These are phyloP conservation scores for Drosophila sp. DNA, from an alignment of 1,140 invertebrate genomes.

Conservation along the genomic window DNA sequence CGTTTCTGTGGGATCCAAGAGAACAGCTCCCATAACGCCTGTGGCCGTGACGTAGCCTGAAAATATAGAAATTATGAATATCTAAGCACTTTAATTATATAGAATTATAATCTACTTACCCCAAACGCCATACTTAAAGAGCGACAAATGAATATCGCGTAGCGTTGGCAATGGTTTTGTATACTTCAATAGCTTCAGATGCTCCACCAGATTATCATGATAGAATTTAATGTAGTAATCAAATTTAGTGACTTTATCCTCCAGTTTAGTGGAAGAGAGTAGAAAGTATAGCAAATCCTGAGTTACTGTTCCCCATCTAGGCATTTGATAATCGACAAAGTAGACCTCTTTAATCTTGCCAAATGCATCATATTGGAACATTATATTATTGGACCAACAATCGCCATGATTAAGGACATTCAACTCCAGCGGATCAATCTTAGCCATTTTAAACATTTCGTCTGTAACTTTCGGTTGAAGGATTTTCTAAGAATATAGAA, in stretches of 20 bases:
- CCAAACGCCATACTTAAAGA: constrained; percentile 57
- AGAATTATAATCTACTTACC: constrained; percentile 38
- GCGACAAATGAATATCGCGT: constrained; percentile 53
- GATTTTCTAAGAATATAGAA: constrained; percentile 19
- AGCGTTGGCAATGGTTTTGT: constrained; percentile 55
- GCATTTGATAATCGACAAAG: constrained; percentile 67
- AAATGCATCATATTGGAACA: constrained; percentile 85
- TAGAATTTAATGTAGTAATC: constrained; percentile 73
- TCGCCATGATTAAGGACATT: constrained; percentile 87
- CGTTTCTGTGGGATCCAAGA: constrained; percentile 64
- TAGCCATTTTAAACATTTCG: constrained; percentile 33
- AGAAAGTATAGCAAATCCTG: constrained; percentile 69
- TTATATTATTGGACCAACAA: constrained; percentile 84
- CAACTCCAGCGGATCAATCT: constrained; percentile 83
- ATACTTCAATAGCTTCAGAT: constrained; percentile 64
- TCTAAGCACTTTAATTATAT: neutral
- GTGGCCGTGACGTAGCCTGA: constrained; percentile 56
- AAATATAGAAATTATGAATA: neutral
- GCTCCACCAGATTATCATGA: constrained; percentile 57
- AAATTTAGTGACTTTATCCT: constrained; percentile 70
- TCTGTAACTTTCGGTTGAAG: constrained; percentile 32
- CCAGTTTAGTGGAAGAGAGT: constrained; percentile 63
- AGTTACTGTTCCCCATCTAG: constrained; percentile 59
- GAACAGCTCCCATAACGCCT: constrained; percentile 65
- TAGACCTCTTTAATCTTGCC: constrained; percentile 78